Percentiles rank a stretch among this genome's conserved stretches.
Conservation (phyloP, 1,140 invertebrate species). For the Melitaea cinxia region DNA sequence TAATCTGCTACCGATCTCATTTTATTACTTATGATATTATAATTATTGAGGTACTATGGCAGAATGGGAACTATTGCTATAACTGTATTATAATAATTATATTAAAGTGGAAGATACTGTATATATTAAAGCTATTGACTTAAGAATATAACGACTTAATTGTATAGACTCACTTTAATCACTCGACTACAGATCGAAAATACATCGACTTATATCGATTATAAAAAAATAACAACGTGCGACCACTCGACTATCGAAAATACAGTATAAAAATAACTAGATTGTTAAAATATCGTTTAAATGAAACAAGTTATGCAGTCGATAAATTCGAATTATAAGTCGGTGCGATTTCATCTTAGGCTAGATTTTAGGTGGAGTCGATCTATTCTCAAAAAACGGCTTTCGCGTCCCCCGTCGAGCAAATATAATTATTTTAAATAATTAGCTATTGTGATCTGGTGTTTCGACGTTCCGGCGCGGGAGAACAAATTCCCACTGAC, state of each 20-base stretch:
- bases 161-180: conserved; percentile 40
- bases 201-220: conserved; percentile 53
- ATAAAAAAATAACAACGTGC: conserved; percentile 45
- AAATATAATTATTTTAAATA: conserved; percentile 72
- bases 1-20: conserved; percentile 52
- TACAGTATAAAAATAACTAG: conserved; percentile 44
- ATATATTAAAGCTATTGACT: conserved; percentile 78
- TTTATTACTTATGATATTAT: conserved; percentile 54
- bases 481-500: conserved; percentile 31
- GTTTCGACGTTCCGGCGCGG: conserved; percentile 39
- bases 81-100: conserved; percentile 67
- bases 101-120: conserved; percentile 79
- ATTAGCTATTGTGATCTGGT: conserved; percentile 74
- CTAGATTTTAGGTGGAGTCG: conserved; percentile 52
- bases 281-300: conserved; percentile 42
- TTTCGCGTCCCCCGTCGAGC: conserved; percentile 60
- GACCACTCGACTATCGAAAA: conserved; percentile 32
- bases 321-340: conserved; percentile 42
- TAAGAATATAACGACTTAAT: conserved; percentile 71
- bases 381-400: conserved; percentile 67
- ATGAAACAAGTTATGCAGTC: conserved; percentile 39
- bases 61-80: conserved; percentile 76
- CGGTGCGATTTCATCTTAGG: conserved; percentile 45
- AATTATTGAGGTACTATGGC: conserved; percentile 77
- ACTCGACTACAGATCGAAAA: conserved; percentile 46